Percentiles rank a stretch among this genome's conserved stretches.
Evolutionary conservation across 2,888 invertebrate genomes (phyloP).

Genomic region (Drosophila setosimentum): DNA sequence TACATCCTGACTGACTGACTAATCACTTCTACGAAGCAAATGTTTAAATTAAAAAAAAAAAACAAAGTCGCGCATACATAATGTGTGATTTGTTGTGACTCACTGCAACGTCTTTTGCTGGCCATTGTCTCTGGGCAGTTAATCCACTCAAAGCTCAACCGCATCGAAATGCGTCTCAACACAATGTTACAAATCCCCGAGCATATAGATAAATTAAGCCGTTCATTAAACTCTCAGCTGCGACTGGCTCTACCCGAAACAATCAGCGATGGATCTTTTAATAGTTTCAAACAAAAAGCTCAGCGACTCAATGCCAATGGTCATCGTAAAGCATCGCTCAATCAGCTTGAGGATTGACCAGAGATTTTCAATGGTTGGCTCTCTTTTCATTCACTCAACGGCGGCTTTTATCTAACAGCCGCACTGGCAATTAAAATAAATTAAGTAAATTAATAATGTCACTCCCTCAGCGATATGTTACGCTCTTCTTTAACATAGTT

Average conservation of each 20-base stretch:
- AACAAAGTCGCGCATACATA: slow-evolving; percentile 59
- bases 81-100: slow-evolving; percentile 42
- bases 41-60: slow-evolving; percentile 26
- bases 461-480: slow-evolving; percentile 58
- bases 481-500: not conserved
- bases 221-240: slow-evolving; percentile 47
- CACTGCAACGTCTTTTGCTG: slow-evolving; percentile 25
- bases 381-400: slow-evolving; percentile 31
- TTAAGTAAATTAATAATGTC: slow-evolving; percentile 83
- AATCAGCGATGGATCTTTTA: slow-evolving; percentile 59
- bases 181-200: slow-evolving; percentile 45
- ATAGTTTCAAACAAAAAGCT: slow-evolving; percentile 51
- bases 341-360: slow-evolving; percentile 52
- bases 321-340: slow-evolving; percentile 74
- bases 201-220: slow-evolving; percentile 28
- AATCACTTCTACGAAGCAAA: slow-evolving; percentile 38
- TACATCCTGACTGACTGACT: slow-evolving; percentile 32
- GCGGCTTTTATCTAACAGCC: slow-evolving; percentile 72
- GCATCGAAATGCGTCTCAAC: slow-evolving; percentile 42
- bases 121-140: slow-evolving; percentile 23
- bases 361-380: slow-evolving; percentile 31
- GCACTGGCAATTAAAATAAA: slow-evolving; percentile 80
- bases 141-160: slow-evolving; percentile 58
- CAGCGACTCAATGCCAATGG: slow-evolving; percentile 51
- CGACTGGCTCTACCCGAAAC: slow-evolving; percentile 29